Percentiles rank a stretch among this genome's conserved stretches.
phyloP scores from a whole-genome alignment of 2,797 vertebrate genomes.

The Muraenolepis orangiensis region DNA sequence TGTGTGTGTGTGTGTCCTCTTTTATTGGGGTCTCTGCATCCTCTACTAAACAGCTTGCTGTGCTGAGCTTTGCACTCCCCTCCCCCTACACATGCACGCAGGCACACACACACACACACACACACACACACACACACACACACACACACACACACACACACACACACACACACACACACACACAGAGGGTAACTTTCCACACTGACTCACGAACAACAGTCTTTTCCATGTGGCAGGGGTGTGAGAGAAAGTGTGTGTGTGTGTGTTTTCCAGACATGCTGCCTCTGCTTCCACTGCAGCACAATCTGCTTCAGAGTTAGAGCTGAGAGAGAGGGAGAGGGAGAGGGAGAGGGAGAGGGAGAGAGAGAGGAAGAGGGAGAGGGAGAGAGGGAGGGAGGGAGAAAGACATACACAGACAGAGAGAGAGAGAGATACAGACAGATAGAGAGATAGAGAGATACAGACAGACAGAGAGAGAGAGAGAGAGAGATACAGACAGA shows the following conservation, averaged over 20 bases:
- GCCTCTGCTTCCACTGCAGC: constrained; percentile 48
- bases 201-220: too few species aligned
- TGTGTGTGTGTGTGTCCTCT: background rate
- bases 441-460: too few species aligned
- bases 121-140: constrained; percentile 29
- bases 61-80: constrained; percentile 42
- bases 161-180: too few species aligned
- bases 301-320: constrained; percentile 28
- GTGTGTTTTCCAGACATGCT: constrained; percentile 42
- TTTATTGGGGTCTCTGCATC: constrained; percentile 23
- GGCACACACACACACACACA: constrained; percentile 22
- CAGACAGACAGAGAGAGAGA: background rate
- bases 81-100: constrained; percentile 13
- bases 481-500: constrained; percentile 27
- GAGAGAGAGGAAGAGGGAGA: constrained; percentile 14
- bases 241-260: too few species aligned
- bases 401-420: background rate
- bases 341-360: background rate
- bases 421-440: constrained; percentile 24
- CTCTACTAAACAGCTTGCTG: constrained; percentile 43
- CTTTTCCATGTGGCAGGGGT: too few species aligned
- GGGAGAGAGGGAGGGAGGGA: background rate
- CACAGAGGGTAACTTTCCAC: too few species aligned
- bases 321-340: background rate
- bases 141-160: too few species aligned